Evolutionary conservation across 1,140 invertebrate species (phyloP).

Genomic region (Eufriesea mexicana): DNA sequence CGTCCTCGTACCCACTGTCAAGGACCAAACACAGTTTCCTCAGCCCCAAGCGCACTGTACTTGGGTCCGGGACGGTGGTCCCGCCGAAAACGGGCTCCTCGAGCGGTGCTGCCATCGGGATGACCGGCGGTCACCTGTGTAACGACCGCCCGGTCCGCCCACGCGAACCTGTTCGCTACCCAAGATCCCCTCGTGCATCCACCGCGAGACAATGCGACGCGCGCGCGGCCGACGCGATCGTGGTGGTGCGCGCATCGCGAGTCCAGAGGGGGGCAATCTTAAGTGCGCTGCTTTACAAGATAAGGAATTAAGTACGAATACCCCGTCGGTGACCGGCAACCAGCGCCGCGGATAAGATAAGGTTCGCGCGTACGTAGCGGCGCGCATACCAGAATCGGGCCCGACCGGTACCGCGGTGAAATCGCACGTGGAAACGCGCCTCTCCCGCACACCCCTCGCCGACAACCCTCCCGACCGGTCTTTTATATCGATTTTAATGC

Average conservation of each 20-base stretch:
- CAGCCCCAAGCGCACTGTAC: too few relatives aligned
- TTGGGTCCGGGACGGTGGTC: constrained; percentile 15
- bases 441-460: background rate
- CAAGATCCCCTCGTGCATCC: constrained; percentile 1
- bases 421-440: background rate
- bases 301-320: constrained; percentile 80
- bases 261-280: constrained; percentile 73
- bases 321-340: constrained; percentile 68
- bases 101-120: constrained; percentile 73
- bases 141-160: constrained; percentile 70
- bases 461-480: background rate
- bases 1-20: too few relatives aligned
- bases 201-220: constrained; percentile 65
- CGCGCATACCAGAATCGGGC: constrained; percentile 60
- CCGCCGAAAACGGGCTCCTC: constrained; percentile 37
- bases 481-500: constrained; percentile 33
- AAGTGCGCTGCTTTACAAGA: constrained; percentile 80
- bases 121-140: constrained; percentile 69
- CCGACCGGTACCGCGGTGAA: constrained; percentile 60
- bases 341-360: constrained; percentile 78
- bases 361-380: constrained; percentile 60
- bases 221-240: background rate
- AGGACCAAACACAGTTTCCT: too few relatives aligned
- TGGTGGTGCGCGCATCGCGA: constrained; percentile 13
- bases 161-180: constrained; percentile 70